Conservation (phyloP, 2,888 invertebrate species). For the Athalia circularis region DNA sequence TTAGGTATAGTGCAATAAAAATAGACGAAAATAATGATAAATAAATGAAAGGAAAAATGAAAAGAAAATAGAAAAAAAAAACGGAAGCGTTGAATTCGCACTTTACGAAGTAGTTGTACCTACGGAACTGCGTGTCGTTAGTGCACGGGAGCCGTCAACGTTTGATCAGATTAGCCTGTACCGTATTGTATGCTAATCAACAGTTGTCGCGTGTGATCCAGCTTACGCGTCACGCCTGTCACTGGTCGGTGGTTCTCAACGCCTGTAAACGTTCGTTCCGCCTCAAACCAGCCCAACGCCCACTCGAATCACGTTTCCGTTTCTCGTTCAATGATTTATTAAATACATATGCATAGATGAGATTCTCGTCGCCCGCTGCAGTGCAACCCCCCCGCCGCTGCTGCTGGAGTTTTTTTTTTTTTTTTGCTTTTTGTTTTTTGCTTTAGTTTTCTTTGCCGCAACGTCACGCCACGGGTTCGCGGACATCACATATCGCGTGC, state of each 20-base stretch:
- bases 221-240: constrained; percentile 62
- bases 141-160: constrained; percentile 67
- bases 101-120: background rate
- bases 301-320: constrained; percentile 40
- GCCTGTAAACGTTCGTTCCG: constrained; percentile 16
- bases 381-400: no score
- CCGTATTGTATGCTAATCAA: constrained; percentile 71
- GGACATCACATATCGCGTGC: constrained; percentile 55
- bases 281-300: constrained; percentile 39
- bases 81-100: background rate
- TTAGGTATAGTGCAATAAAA: no score
- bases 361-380: constrained; percentile 20
- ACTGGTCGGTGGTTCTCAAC: constrained; percentile 57
- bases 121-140: constrained; percentile 4
- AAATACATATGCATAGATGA: constrained; percentile 25
- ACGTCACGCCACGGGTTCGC: constrained; percentile 47
- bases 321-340: constrained; percentile 31
- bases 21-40: no score
- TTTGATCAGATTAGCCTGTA: constrained; percentile 67
- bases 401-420: no score
- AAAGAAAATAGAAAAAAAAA: background rate
- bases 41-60: no score
- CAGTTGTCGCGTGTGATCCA: constrained; percentile 67
- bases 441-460: background rate
- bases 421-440: no score